Conservation (phyloP, 2,888 invertebrate genomes). For the Phymatocera aterrima region DNA sequence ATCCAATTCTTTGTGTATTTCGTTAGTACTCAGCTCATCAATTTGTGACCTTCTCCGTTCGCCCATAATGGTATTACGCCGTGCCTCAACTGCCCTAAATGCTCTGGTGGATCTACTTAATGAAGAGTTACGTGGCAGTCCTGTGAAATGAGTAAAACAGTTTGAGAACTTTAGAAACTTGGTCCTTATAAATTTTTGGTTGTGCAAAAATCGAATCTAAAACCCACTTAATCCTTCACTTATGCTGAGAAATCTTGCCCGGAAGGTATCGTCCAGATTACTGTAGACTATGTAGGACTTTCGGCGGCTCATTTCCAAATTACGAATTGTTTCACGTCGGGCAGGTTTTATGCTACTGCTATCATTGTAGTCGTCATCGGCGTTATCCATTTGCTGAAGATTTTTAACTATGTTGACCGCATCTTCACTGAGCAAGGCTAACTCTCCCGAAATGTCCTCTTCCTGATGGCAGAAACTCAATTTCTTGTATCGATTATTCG, state of each 20-base stretch:
- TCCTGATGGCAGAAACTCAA: slow-evolving; percentile 65
- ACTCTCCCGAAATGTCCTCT: slow-evolving; percentile 89
- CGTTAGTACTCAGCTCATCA: slow-evolving; percentile 83
- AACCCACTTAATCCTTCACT: slow-evolving; percentile 84
- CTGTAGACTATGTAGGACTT: slow-evolving; percentile 88
- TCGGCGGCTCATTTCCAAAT: slow-evolving; percentile 90
- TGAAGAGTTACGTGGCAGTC: slow-evolving; percentile 77
- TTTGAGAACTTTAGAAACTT: not conserved
- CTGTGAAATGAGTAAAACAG: slow-evolving; percentile 53
- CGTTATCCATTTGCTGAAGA: slow-evolving; percentile 87
- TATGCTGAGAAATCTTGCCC: slow-evolving; percentile 90
- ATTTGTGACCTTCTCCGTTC: slow-evolving; percentile 88
- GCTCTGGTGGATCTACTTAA: slow-evolving; percentile 47
- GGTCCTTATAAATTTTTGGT: not conserved
- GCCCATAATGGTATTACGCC: slow-evolving; percentile 89
- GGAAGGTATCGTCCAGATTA: slow-evolving; percentile 94
- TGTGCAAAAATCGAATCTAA: not conserved
- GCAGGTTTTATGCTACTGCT: slow-evolving; percentile 89
- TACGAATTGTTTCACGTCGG: slow-evolving; percentile 89
- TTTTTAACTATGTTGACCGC: slow-evolving; percentile 94
- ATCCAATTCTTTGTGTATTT: slow-evolving; percentile 79
- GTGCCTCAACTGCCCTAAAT: slow-evolving; percentile 86
- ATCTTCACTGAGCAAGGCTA: slow-evolving; percentile 90
- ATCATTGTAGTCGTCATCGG: slow-evolving; percentile 89
- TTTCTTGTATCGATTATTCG: not conserved